Percentiles rank a stretch among this genome's conserved stretches.
Conservation (phyloP, 1,140 invertebrate species). For the Cherax quadricarinatus region DNA sequence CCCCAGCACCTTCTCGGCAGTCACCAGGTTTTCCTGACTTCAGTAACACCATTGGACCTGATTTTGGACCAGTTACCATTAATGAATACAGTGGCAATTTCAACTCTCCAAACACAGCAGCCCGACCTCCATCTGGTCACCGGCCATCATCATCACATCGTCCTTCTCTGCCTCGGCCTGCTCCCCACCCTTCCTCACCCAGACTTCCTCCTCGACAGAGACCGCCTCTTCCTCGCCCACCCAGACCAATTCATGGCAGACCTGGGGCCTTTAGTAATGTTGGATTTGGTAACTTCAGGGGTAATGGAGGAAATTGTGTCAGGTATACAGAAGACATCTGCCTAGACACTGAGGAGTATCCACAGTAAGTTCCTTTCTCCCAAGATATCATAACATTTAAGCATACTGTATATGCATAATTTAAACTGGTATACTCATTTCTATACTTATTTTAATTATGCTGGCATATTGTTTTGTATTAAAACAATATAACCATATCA, state of each 20-base stretch:
- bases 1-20: neutral
- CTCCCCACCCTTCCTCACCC: neutral
- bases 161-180: neutral
- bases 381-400: too few relatives aligned
- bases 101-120: slow-evolving; percentile 18
- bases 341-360: slow-evolving; percentile 85
- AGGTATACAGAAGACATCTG: slow-evolving; percentile 85
- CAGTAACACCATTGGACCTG: slow-evolving; percentile 68
- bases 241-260: neutral
- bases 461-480: neutral
- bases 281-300: slow-evolving; percentile 6
- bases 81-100: slow-evolving; percentile 59
- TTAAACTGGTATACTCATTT: too few relatives aligned
- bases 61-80: slow-evolving; percentile 72
- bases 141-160: neutral
- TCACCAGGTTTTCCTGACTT: slow-evolving; percentile 49
- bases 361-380: slow-evolving; percentile 81
- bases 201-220: neutral
- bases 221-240: slow-evolving; percentile 13
- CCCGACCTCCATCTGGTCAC: neutral
- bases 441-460: too few relatives aligned
- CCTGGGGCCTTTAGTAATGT: slow-evolving; percentile 28
- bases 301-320: slow-evolving; percentile 18
- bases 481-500: neutral
- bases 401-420: too few relatives aligned